phyloP scores from a whole-genome alignment of 2,888 invertebrate species.

The Liodrosophila aerea region DNA sequence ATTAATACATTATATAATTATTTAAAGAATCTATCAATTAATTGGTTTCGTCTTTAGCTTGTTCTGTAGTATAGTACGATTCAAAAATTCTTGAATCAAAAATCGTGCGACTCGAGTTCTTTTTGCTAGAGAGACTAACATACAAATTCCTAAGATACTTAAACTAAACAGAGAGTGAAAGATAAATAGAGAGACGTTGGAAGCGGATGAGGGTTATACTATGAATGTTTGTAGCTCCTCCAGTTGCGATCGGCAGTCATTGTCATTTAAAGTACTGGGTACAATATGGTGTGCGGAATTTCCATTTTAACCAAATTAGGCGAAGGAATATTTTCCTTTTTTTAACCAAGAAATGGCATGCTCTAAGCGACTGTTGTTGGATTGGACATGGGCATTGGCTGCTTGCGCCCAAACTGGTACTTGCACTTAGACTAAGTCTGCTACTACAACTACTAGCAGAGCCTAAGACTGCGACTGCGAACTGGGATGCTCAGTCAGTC shows the following conservation, averaged over 20 bases:
- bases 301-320: slow-evolving; percentile 80
- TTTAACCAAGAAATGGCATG: slow-evolving; percentile 66
- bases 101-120: too few relatives aligned
- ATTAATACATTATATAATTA: too few relatives aligned
- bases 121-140: slow-evolving; percentile 26
- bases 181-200: slow-evolving; percentile 3
- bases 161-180: slow-evolving; percentile 33
- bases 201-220: too few relatives aligned
- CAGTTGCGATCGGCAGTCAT: slow-evolving; percentile 54
- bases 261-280: slow-evolving; percentile 72
- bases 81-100: too few relatives aligned
- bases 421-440: slow-evolving; percentile 19
- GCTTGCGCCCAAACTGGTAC: slow-evolving; percentile 30
- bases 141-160: slow-evolving; percentile 63
- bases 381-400: slow-evolving; percentile 36
- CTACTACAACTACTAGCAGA: slow-evolving; percentile 7
- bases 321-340: slow-evolving; percentile 63
- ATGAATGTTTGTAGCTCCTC: too few relatives aligned
- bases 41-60: too few relatives aligned
- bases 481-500: background rate
- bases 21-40: too few relatives aligned
- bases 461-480: background rate
- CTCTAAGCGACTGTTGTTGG: slow-evolving; percentile 43
- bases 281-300: slow-evolving; percentile 80
- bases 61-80: too few relatives aligned